Percentiles rank a stretch among this genome's conserved stretches.
Evolutionary conservation across 2,797 vertebrate genomes (phyloP).

Genomic region (Poecilia wingei): DNA sequence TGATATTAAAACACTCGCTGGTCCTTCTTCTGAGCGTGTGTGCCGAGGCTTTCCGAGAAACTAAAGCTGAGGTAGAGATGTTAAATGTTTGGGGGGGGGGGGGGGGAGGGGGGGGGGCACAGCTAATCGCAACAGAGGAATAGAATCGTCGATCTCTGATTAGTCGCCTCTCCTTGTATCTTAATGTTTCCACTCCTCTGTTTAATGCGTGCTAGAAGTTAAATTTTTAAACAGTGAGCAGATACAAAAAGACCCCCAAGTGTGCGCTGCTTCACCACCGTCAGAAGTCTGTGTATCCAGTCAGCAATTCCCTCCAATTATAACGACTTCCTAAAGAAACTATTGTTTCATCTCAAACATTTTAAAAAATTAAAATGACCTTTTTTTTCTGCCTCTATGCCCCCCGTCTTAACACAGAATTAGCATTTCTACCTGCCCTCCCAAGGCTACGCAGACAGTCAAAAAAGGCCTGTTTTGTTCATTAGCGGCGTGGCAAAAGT

Average conservation of each 20-base stretch:
- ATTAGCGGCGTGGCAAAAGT: slow-evolving; percentile 59
- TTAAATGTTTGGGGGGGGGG: slow-evolving; percentile 56
- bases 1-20: slow-evolving; percentile 71
- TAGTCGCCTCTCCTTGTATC: slow-evolving; percentile 67
- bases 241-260: slow-evolving; percentile 72
- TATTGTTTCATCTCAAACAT: slow-evolving; percentile 74
- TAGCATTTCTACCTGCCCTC: slow-evolving; percentile 42
- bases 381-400: slow-evolving; percentile 43
- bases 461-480: slow-evolving; percentile 66
- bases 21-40: slow-evolving; percentile 28
- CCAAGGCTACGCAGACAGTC: slow-evolving; percentile 47
- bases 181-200: slow-evolving; percentile 63
- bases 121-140: slow-evolving; percentile 58
- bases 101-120: slow-evolving; percentile 4
- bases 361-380: slow-evolving; percentile 65
- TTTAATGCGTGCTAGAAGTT: slow-evolving; percentile 58
- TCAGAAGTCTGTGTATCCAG: slow-evolving; percentile 73
- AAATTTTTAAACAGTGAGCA: slow-evolving; percentile 73
- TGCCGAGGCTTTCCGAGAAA: slow-evolving; percentile 45
- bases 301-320: slow-evolving; percentile 76
- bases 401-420: slow-evolving; percentile 37
- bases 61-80: slow-evolving; percentile 68
- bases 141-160: slow-evolving; percentile 68
- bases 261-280: slow-evolving; percentile 50
- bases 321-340: slow-evolving; percentile 74